These are phyloP conservation scores for Ellobium chinense DNA, from an alignment of 2,888 invertebrate species.

Conservation along the genomic window DNA sequence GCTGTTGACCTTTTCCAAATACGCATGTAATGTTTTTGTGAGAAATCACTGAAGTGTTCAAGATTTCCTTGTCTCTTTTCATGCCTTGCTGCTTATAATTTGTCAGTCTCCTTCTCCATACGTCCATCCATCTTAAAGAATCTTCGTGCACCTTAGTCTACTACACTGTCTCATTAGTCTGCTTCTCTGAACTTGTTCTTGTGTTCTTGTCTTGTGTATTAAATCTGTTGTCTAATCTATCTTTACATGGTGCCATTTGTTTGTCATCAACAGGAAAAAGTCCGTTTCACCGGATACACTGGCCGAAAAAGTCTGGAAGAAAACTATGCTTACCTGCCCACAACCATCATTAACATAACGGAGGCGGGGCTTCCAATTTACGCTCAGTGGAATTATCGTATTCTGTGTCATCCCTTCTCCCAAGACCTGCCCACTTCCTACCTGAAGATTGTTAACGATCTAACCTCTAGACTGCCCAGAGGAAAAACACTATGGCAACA, in stretches of 20 bases:
- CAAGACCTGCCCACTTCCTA: constrained; percentile 54
- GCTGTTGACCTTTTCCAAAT: no score
- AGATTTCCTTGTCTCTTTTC: no score
- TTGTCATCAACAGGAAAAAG: constrained; percentile 65
- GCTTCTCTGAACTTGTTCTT: no score
- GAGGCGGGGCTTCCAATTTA: constrained; percentile 48
- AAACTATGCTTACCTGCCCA: constrained; percentile 69
- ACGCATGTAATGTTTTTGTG: no score
- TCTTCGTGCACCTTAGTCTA: no score
- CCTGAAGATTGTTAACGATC: constrained; percentile 61
- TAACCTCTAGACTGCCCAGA: constrained; percentile 54
- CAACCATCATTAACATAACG: constrained; percentile 61
- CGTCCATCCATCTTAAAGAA: no score
- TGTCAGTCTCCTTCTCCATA: no score
- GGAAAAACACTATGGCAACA: background rate
- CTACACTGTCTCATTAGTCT: no score
- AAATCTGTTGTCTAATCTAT: no score
- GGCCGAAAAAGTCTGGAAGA: constrained; percentile 63
- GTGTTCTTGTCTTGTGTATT: no score
- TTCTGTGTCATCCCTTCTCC: constrained; percentile 60
- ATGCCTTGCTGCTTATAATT: no score
- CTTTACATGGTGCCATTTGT: constrained; percentile 29
- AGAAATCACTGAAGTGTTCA: no score
- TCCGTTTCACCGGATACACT: constrained; percentile 63
- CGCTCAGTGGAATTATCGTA: constrained; percentile 64